Evolutionary conservation across 2,797 vertebrate genomes (phyloP).

Genomic region (Takifugu ocellatus): DNA sequence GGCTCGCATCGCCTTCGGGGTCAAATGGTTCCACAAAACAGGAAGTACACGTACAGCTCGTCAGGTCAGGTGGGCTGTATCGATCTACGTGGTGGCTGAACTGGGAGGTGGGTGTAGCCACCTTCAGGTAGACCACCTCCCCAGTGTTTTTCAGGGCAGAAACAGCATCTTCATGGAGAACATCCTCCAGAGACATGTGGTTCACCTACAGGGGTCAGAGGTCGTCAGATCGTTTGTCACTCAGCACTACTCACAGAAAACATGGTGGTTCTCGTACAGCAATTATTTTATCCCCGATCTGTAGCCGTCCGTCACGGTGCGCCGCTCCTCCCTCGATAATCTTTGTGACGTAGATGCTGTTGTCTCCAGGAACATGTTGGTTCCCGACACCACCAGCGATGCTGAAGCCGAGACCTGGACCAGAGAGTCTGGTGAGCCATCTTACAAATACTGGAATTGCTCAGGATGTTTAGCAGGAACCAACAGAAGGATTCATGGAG

Average conservation of each 20-base stretch:
- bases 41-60: slow-evolving; percentile 50
- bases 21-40: not conserved
- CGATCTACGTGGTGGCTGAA: slow-evolving; percentile 70
- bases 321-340: slow-evolving; percentile 87
- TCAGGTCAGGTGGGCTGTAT: slow-evolving; percentile 66
- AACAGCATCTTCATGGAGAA: slow-evolving; percentile 91
- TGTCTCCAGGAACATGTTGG: slow-evolving; percentile 87
- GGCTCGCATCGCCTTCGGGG: no score
- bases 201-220: slow-evolving; percentile 80
- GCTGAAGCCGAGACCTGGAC: slow-evolving; percentile 80
- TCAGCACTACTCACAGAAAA: rapidly evolving
- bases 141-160: slow-evolving; percentile 90
- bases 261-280: slow-evolving; percentile 21
- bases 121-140: slow-evolving; percentile 92
- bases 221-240: not conserved
- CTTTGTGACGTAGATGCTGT: slow-evolving; percentile 89
- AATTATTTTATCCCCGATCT: slow-evolving; percentile 86
- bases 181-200: slow-evolving; percentile 87
- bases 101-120: slow-evolving; percentile 82
- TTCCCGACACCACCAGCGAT: slow-evolving; percentile 86
- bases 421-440: not conserved
- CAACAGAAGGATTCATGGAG: not conserved
- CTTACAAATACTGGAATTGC: not conserved
- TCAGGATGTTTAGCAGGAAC: not conserved
- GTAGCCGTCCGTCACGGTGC: slow-evolving; percentile 83